Conservation (phyloP, 1,140 invertebrate species). For the Formica selysi region DNA sequence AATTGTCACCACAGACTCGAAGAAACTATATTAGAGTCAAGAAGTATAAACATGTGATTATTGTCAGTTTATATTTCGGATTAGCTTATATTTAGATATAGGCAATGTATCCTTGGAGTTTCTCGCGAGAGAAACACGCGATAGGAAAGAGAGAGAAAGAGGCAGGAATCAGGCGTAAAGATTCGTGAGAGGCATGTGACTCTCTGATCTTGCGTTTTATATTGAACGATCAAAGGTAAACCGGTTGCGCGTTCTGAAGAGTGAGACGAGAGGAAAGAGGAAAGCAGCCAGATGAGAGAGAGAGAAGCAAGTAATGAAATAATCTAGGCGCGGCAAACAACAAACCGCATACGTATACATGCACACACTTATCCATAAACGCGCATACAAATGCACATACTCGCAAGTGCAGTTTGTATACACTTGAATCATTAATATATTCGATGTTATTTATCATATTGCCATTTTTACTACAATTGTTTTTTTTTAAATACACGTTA, state of each 20-base stretch:
- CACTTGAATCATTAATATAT: conserved; percentile 17
- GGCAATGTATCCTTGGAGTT: conserved; percentile 12
- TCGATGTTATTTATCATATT: not conserved
- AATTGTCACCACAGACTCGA: not conserved
- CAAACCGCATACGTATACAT: conserved; percentile 67
- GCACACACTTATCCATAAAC: not conserved
- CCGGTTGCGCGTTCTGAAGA: conserved; percentile 77
- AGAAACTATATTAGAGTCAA: not conserved
- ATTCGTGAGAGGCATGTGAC: conserved; percentile 64
- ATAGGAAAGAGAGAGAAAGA: not conserved
- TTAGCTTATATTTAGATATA: conserved; percentile 33
- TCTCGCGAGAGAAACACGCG: not conserved
- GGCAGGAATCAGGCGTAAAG: conserved; percentile 55
- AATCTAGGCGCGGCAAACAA: conserved; percentile 80
- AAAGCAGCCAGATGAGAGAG: conserved; percentile 56
- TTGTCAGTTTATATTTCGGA: conserved; percentile 30
- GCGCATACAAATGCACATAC: not conserved
- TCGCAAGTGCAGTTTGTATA: not conserved
- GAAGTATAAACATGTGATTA: not conserved
- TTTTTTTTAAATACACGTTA: no score
- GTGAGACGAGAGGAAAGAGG: conserved; percentile 57
- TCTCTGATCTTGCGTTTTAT: conserved; percentile 78
- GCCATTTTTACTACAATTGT: no score
- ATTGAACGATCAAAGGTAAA: conserved; percentile 84
- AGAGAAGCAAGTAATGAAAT: conserved; percentile 76